Evolutionary conservation across 2,113 vertebrate genomes (phyloP).

Genomic region (Drymodes brunneopygia): DNA sequence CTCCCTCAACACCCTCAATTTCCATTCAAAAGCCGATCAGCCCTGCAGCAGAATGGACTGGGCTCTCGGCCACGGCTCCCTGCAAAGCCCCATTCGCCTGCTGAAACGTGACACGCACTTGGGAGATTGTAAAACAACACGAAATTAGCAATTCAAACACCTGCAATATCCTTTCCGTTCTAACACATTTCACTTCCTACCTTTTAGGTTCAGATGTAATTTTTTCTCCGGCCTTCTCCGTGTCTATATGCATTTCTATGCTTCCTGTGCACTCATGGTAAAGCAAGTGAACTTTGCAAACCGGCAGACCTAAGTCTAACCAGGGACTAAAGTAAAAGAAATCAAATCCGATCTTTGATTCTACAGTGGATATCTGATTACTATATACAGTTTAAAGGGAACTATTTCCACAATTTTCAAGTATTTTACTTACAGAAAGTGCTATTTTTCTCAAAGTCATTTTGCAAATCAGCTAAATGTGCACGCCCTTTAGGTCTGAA

Average conservation of each 20-base stretch:
- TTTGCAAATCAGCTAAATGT: not conserved
- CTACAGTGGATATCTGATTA: too few relatives aligned
- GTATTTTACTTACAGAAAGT: not conserved
- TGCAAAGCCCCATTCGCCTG: not conserved
- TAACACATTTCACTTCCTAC: not conserved
- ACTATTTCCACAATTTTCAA: not conserved
- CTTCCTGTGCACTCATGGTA: not conserved
- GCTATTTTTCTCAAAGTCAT: not conserved
- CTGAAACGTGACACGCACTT: fast-evolving
- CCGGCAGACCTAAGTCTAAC: not conserved
- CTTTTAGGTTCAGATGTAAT: not conserved
- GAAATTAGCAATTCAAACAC: not conserved
- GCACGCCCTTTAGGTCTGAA: not conserved
- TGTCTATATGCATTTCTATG: fast-evolving
- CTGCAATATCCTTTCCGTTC: not conserved
- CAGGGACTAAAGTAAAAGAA: not conserved
- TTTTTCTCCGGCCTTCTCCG: not conserved
- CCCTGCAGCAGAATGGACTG: not conserved
- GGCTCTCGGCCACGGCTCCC: not conserved
- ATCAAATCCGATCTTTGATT: not conserved
- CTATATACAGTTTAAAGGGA: not conserved
- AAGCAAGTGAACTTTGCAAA: not conserved
- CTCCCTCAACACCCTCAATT: not conserved
- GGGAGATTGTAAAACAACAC: not conserved
- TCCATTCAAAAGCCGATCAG: not conserved